phyloP scores from a whole-genome alignment of 2,113 vertebrate species.

The Gadus macrocephalus region DNA sequence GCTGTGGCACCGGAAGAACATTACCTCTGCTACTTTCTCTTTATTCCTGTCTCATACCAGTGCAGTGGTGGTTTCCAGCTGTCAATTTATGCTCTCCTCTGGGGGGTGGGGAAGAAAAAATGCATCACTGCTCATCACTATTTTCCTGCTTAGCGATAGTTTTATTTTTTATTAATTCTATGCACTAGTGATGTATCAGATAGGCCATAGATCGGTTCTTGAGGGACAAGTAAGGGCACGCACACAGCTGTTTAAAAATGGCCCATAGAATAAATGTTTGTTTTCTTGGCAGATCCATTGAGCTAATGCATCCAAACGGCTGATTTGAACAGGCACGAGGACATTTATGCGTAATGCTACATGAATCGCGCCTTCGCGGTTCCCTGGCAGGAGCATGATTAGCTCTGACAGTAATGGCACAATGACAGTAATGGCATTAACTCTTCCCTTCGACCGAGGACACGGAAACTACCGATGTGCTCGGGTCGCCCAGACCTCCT shows the following conservation, averaged over 20 bases:
- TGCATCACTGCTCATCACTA: constrained; percentile 15
- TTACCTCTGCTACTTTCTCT: not conserved
- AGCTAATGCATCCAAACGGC: constrained; percentile 41
- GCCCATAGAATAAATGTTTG: constrained; percentile 31
- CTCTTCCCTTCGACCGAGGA: constrained; percentile 2
- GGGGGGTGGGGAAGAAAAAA: not conserved
- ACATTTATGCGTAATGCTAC: constrained; percentile 39
- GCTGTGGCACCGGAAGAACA: constrained; percentile 38
- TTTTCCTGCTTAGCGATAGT: not conserved
- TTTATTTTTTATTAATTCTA: constrained; percentile 15
- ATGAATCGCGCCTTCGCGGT: constrained; percentile 36
- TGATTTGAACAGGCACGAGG: constrained; percentile 37
- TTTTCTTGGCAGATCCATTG: constrained; percentile 43
- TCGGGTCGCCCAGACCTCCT: not conserved
- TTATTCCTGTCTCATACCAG: not conserved
- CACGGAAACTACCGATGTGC: not conserved
- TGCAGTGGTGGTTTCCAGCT: constrained; percentile 14
- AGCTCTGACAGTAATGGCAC: constrained; percentile 14
- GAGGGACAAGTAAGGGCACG: constrained; percentile 22
- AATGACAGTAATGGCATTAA: constrained; percentile 1
- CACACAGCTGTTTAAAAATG: constrained; percentile 27
- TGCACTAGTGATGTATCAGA: constrained; percentile 28
- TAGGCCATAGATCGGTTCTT: not conserved
- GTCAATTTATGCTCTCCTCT: constrained; percentile 34
- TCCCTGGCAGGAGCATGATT: constrained; percentile 12